Conservation (phyloP, 2,797 vertebrate species). For the Gobionotothen gibberifrons region DNA sequence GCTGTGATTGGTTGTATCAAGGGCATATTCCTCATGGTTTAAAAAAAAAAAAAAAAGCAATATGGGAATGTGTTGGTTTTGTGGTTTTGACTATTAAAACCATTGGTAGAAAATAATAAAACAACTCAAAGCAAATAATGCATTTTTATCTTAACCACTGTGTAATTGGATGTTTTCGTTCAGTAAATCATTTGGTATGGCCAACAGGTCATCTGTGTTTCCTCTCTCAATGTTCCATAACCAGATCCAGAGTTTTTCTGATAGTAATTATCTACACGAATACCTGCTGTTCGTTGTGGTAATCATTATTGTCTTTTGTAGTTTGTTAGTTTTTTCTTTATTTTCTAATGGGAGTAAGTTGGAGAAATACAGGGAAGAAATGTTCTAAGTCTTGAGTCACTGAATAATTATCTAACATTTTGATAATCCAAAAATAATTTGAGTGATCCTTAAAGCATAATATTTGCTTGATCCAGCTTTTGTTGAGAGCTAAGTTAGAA, state of each 20-base stretch:
- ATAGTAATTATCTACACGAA: background rate
- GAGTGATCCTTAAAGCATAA: too few relatives aligned
- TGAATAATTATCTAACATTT: background rate
- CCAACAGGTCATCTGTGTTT: conserved; percentile 10
- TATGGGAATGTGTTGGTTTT: background rate
- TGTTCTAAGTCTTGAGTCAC: too few relatives aligned
- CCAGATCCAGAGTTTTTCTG: background rate
- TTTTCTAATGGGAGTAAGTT: too few relatives aligned
- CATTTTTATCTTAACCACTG: background rate
- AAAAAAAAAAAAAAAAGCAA: background rate
- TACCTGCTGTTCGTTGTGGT: background rate
- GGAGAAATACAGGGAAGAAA: too few relatives aligned
- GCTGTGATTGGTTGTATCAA: conserved; percentile 29
- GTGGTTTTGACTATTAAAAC: conserved; percentile 14
- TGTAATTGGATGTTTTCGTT: conserved; percentile 14
- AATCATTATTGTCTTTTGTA: background rate
- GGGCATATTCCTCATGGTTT: background rate
- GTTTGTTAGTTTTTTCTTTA: background rate
- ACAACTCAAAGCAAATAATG: background rate
- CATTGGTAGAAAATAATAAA: conserved; percentile 1
- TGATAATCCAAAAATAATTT: background rate
- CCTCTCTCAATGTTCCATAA: background rate
- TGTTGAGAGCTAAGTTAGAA: background rate
- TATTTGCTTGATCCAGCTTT: background rate
- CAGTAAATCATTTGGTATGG: background rate